These are phyloP conservation scores for Sylvia atricapilla DNA, from an alignment of 2,113 vertebrate genomes.

Conservation along the genomic window DNA sequence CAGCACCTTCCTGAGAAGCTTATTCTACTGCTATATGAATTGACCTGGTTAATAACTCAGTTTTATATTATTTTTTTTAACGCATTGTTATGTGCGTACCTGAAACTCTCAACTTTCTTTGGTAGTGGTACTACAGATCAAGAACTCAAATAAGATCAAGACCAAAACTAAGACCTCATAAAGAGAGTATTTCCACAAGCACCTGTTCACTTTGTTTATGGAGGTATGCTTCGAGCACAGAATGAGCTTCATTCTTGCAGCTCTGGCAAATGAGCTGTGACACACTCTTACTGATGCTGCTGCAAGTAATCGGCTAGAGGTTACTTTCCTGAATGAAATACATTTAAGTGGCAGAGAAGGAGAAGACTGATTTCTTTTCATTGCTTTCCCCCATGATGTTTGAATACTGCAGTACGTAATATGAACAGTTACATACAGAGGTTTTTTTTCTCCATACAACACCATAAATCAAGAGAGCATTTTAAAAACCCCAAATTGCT, in stretches of 20 bases:
- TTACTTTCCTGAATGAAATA: not conserved
- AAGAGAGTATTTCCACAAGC: not conserved
- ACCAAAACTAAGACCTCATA: not conserved
- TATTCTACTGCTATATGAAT: not conserved
- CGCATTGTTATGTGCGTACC: not conserved
- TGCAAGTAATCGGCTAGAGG: not conserved
- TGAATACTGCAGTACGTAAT: not conserved
- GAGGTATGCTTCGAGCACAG: not conserved
- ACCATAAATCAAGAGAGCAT: not conserved
- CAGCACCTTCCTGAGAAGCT: not conserved
- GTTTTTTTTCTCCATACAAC: not conserved
- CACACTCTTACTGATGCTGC: not conserved
- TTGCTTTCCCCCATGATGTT: not conserved
- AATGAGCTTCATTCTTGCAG: not conserved
- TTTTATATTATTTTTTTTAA: not conserved
- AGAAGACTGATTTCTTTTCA: not conserved
- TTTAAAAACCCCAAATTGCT: not conserved
- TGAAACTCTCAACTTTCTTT: not conserved
- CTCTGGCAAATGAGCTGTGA: slow-evolving; percentile 18
- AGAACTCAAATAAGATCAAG: not conserved
- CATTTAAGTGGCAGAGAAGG: not conserved
- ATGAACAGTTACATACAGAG: not conserved
- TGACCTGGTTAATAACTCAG: not conserved
- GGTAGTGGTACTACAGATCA: not conserved
- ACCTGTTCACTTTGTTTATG: not conserved